These are phyloP conservation scores for Heteromyza rotundicornis DNA, from an alignment of 2,888 invertebrate genomes.

Conservation along the genomic window DNA sequence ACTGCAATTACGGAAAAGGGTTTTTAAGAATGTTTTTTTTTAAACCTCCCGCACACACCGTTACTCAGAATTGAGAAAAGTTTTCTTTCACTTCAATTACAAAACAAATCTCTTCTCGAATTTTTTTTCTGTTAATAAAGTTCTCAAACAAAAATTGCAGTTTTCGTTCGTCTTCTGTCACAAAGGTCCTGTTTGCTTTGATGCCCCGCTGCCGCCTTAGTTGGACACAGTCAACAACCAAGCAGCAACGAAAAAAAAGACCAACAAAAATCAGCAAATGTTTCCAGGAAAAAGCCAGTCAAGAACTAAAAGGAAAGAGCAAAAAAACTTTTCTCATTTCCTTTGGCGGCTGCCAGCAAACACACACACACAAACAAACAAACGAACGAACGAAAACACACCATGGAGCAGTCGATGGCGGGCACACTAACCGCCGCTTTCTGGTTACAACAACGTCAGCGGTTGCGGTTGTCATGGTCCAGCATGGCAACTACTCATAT, in stretches of 20 bases:
- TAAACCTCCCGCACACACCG: background rate
- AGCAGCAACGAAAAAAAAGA: background rate
- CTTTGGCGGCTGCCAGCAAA: background rate
- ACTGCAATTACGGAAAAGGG: too few relatives aligned
- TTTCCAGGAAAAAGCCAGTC: too few relatives aligned
- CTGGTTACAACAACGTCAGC: slow-evolving; percentile 28
- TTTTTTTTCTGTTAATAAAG: background rate
- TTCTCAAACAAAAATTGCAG: background rate
- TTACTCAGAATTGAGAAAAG: background rate
- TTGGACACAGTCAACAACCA: background rate
- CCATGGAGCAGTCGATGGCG: background rate
- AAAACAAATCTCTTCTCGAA: background rate
- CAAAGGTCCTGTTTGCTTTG: background rate
- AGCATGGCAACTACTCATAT: slow-evolving; percentile 35
- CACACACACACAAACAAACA: too few relatives aligned
- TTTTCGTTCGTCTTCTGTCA: background rate
- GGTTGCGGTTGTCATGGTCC: slow-evolving; percentile 34
- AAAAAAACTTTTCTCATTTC: background rate
- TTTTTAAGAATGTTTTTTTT: too few relatives aligned
- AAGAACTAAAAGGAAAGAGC: too few relatives aligned
- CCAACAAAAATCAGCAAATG: background rate
- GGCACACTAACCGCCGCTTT: slow-evolving; percentile 26
- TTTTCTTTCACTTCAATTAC: background rate
- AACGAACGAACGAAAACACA: too few relatives aligned
- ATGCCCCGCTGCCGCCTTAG: background rate